phyloP scores from a whole-genome alignment of 2,797 vertebrate species.

The Cyclura pinguis region DNA sequence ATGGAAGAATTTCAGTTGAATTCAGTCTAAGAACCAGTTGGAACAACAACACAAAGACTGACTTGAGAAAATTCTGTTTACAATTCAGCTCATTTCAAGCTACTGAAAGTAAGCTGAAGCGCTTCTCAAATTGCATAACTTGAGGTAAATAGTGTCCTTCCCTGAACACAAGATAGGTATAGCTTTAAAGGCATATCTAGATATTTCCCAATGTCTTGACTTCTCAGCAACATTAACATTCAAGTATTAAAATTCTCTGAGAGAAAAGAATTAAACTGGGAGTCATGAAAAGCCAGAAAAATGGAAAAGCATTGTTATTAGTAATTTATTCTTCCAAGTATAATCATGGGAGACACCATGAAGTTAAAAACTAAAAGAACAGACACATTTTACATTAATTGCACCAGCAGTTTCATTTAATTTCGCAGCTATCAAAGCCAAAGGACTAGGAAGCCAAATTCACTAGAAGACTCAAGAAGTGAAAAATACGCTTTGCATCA shows the following conservation, averaged over 20 bases:
- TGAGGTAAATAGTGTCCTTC: background rate
- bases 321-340: constrained; percentile 1
- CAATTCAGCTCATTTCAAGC: background rate
- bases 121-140: background rate
- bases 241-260: background rate
- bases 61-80: background rate
- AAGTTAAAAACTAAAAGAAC: background rate
- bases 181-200: background rate
- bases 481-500: constrained; percentile 1
- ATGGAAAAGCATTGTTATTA: background rate
- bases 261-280: background rate
- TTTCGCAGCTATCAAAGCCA: background rate
- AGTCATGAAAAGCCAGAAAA: background rate
- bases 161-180: background rate
- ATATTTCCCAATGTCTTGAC: background rate
- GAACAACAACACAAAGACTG: background rate
- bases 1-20: background rate
- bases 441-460: background rate
- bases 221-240: background rate
- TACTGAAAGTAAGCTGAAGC: background rate
- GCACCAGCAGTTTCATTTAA: background rate
- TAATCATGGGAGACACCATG: background rate
- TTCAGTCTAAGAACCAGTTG: background rate
- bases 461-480: background rate
- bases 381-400: constrained; percentile 1